A percentile compares a stretch with the other conserved stretches of the same genome.
These are phyloP conservation scores for Nomada fabriciana DNA, from an alignment of 2,888 invertebrate species.

Conservation along the genomic window DNA sequence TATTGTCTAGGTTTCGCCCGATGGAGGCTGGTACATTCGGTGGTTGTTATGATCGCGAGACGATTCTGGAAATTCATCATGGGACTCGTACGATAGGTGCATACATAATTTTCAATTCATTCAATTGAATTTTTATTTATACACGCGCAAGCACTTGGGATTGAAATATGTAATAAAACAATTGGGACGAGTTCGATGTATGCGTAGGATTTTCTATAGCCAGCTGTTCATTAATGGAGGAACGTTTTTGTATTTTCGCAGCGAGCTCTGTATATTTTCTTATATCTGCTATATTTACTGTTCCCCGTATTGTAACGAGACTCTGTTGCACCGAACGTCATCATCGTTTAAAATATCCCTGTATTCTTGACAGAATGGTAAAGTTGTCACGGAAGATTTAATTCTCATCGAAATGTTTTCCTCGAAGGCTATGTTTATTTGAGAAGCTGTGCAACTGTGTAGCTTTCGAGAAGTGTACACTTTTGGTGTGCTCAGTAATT, in stretches of 20 bases:
- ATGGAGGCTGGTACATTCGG: background rate
- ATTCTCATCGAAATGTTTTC: background rate
- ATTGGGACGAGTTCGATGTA: too few species aligned
- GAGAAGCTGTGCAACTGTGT: background rate
- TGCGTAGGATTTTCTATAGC: too few species aligned
- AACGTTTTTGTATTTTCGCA: too few species aligned
- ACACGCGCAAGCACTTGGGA: too few species aligned
- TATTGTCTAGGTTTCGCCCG: background rate
- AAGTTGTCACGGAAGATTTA: background rate
- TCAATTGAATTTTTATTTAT: too few species aligned
- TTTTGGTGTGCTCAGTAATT: too few species aligned
- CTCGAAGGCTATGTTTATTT: background rate
- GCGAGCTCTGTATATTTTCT: too few species aligned
- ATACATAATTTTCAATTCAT: too few species aligned
- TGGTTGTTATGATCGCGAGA: background rate
- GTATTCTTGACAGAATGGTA: background rate
- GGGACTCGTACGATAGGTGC: background rate
- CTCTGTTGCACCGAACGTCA: background rate
- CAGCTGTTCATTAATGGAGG: too few species aligned
- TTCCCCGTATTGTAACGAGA: background rate
- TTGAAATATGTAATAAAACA: too few species aligned
- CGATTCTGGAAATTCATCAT: background rate
- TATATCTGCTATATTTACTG: background rate
- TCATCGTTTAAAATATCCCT: constrained; percentile 15
- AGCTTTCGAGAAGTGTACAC: background rate